phyloP scores from a whole-genome alignment of 1,140 invertebrate genomes.

The Aleiodes sp. region DNA sequence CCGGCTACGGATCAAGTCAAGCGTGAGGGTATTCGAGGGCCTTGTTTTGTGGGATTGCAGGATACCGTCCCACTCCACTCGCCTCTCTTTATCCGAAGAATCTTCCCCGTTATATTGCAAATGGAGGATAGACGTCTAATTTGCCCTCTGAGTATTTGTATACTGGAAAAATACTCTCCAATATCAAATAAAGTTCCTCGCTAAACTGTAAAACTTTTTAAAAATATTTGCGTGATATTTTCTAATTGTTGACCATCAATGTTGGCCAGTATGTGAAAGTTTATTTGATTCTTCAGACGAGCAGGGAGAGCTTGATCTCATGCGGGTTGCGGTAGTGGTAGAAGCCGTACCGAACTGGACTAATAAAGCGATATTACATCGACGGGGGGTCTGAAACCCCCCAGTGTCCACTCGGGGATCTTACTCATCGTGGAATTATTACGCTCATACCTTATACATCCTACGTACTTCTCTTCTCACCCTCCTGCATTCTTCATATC shows the following conservation, averaged over 20 bases:
- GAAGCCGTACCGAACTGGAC: constrained; percentile 30
- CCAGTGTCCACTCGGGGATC: constrained; percentile 28
- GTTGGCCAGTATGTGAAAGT: too few species aligned
- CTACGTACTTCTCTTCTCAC: not conserved
- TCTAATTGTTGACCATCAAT: too few species aligned
- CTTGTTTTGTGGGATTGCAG: constrained; percentile 63
- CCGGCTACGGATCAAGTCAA: constrained; percentile 63
- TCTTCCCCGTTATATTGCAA: constrained; percentile 15
- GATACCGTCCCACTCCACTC: constrained; percentile 42
- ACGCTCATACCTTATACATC: not conserved
- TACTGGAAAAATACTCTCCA: not conserved
- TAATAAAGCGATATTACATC: constrained; percentile 42
- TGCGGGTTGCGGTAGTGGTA: not conserved
- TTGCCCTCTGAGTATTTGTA: constrained; percentile 4
- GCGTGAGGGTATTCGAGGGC: constrained; percentile 61
- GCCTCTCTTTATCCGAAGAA: not conserved
- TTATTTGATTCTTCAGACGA: too few species aligned
- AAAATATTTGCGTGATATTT: too few species aligned
- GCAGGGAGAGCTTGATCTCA: too few species aligned
- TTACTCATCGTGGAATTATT: constrained; percentile 28
- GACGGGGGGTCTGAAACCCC: constrained; percentile 33
- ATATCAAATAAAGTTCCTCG: constrained; percentile 6
- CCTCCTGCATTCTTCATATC: not conserved
- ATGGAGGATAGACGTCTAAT: constrained; percentile 30
- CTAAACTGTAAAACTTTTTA: too few species aligned